These are phyloP conservation scores for Aethes cnicana DNA, from an alignment of 2,888 invertebrate genomes.

Conservation along the genomic window DNA sequence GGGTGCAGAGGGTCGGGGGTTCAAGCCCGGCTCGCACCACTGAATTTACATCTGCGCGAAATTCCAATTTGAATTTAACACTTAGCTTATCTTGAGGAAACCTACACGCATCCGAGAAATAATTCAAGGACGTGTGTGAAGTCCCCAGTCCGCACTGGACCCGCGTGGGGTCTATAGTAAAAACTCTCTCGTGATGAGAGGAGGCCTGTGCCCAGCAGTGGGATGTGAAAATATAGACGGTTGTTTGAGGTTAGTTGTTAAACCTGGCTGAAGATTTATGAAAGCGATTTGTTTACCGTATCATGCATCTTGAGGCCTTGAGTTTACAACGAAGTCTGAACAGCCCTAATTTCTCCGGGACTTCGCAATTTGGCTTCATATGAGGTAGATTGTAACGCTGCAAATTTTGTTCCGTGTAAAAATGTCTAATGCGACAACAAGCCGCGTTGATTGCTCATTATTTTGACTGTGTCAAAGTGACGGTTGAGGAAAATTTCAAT, in stretches of 20 bases:
- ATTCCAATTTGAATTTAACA: too few relatives aligned
- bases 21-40: too few relatives aligned
- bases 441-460: neutral
- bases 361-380: constrained; percentile 15
- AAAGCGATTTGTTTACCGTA: constrained; percentile 47
- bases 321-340: neutral
- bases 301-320: constrained; percentile 60
- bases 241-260: neutral
- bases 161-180: too few relatives aligned
- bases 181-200: too few relatives aligned
- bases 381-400: constrained; percentile 4
- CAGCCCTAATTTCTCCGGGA: constrained; percentile 5
- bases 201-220: too few relatives aligned
- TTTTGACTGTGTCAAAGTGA: constrained; percentile 21
- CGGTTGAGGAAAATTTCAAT: too few relatives aligned
- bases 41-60: too few relatives aligned
- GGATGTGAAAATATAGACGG: neutral
- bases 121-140: too few relatives aligned
- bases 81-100: too few relatives aligned
- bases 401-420: constrained; percentile 11
- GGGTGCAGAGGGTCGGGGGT: too few relatives aligned
- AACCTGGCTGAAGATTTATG: neutral
- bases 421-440: neutral
- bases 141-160: too few relatives aligned
- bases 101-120: too few relatives aligned